Base-by-base conservation (phyloP, 2,888 invertebrate species). In the Allophyes oxyacanthae region DNA sequence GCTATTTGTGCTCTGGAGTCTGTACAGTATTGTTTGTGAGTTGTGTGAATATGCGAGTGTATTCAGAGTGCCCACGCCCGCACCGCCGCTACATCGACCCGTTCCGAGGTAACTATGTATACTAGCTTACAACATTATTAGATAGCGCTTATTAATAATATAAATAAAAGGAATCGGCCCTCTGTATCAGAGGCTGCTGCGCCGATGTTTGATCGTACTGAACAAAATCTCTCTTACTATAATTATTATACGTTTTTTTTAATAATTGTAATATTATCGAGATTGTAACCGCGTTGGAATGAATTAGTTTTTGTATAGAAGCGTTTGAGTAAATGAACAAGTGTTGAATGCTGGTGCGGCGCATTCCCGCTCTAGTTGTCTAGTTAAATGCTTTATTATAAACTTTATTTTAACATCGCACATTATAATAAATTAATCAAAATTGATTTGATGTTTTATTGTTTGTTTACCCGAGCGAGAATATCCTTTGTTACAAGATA, bases 401-500 rank as follows among this genome's bases (percentile, higher is more conserved):
- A 92, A 92, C 87, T 88, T 73, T 92, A 92, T 92, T 93, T 92
- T 94, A 94, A 94, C 94, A 94, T 93, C 93, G 93, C 94, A 94
- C 94, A 92, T 92, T 89, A 92, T 90, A 93, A 92, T 93, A 94
- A 94, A 94, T 94, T 93, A 94, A 94, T 94, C 92, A 85, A 92
- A 93, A 91, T 91, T 90, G 86, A 81, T 61, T 51, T 66, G 42
- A 33, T 75, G 78, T 84, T 86, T 84, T 83, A 81, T 83, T 80
- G 36, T 78, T 70, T 60, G 30, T 40, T 34, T 8, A 43, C 41
- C 30, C 20, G 11, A 37, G 49, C 40, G 10, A 51, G 62, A 56
- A 57, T 44, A 32, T 14, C 32, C 28, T 20, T 20, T 20, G 2
- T 20, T 20, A n/a, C n/a, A n/a, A n/a, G n/a, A n/a, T n/a, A n/a